Evolutionary conservation across 2,888 invertebrate species (phyloP), one percentile per base, ranked within the genome.

Genomic region (Pyrgus malvae): DNA sequence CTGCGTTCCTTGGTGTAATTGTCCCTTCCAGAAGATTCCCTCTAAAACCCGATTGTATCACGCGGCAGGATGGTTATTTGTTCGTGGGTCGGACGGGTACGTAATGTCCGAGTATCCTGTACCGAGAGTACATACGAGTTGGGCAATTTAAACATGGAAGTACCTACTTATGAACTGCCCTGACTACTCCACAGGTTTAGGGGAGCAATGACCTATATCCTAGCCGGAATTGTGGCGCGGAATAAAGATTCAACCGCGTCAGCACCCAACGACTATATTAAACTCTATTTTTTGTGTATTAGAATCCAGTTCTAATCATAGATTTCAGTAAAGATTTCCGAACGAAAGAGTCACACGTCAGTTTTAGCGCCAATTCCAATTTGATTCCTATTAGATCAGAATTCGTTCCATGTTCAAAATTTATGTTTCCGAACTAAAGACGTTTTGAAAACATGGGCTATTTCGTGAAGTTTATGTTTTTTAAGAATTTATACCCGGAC

Each of bases 141-240:
- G 81, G 85, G 83, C 84, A 90, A 89, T 90, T 90, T 88, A 87
- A 88, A 87, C 88, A 85, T 80, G 79, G 78, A 74, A 78, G 84
- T 87, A 86, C 86, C 83, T 80, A 78, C 86, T 83, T 80, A 78
- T 76, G 78, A 84, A 86, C 85, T 78, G 88, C 83, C 86, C 87
- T 71, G 87, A 86, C 87, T 83, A 71, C 85, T 86, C 80, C 74
- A 68, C 86, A 83, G 83, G 83, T 90, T 90, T 90, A 87, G 89
- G 89, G 89, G 89, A 89, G 84, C 89, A 90, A 83, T 84, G 89
- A 90, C 89, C 89, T 87, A 90, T 88, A 89, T 90, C 89, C 89
- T 90, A 88, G 88, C 72, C 76, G 72, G 68, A 65, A 67, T 66
- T 59, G 69, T 66, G 70, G 64, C 74, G 70, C 61, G 64, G 63